A percentile compares a stretch with the other conserved stretches of the same genome.
phyloP scores from a whole-genome alignment of 2,797 vertebrate genomes.

The Macroramphosus scolopax region DNA sequence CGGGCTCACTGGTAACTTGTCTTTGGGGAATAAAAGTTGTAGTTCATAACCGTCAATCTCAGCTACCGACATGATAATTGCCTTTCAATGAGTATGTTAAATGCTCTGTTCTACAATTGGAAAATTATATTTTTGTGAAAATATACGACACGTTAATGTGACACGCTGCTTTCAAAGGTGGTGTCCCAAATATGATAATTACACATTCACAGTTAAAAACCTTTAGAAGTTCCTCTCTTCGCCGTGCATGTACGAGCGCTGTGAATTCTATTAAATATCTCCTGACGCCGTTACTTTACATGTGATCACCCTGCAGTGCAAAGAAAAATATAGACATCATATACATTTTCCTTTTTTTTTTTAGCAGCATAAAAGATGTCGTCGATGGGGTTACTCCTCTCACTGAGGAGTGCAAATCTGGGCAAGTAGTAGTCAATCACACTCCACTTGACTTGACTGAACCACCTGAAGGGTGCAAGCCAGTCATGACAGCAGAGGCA shows the following conservation, averaged over 20 bases:
- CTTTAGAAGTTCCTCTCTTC: too few species aligned
- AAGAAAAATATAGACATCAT: constrained; percentile 11
- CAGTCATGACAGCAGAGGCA: constrained; percentile 47
- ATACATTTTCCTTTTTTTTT: constrained; percentile 11
- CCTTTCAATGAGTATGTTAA: too few species aligned
- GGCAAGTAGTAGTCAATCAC: too few species aligned
- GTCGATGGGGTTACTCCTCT: constrained; percentile 15
- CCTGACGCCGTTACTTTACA: constrained; percentile 1
- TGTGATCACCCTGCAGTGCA: constrained; percentile 3
- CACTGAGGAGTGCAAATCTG: too few species aligned
- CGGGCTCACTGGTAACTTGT: not conserved
- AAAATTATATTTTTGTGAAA: too few species aligned
- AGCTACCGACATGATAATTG: too few species aligned
- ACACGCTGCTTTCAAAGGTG: too few species aligned
- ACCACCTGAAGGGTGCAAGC: constrained; percentile 53
- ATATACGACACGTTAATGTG: too few species aligned
- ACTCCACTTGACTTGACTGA: constrained; percentile 51
- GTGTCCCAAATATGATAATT: too few species aligned
- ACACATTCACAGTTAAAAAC: too few species aligned
- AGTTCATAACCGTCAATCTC: not conserved
- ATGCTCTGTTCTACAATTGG: too few species aligned
- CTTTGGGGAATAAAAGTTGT: constrained; percentile 1
- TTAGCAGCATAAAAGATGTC: constrained; percentile 27
- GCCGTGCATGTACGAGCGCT: not conserved
- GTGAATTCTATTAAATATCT: constrained; percentile 1